Percentiles rank a stretch among this genome's conserved stretches.
Conservation (phyloP, 2,888 invertebrate species). For the Acronicta alni region DNA sequence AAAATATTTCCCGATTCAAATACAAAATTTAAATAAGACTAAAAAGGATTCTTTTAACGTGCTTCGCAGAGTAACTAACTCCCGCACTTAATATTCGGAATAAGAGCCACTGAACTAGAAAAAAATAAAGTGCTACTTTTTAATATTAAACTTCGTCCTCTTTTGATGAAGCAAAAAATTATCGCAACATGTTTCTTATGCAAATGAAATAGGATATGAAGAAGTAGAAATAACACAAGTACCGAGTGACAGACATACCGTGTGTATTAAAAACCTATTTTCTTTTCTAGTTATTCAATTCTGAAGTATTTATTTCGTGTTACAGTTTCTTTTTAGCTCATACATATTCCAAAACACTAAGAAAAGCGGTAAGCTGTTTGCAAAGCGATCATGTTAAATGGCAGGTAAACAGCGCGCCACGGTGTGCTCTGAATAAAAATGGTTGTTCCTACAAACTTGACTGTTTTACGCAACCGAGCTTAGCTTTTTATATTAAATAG, state of each 20-base stretch:
- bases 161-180: neutral
- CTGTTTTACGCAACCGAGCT: neutral
- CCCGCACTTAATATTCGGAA: constrained; percentile 11
- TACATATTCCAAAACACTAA: constrained; percentile 4
- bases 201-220: too few relatives aligned
- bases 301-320: too few relatives aligned
- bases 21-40: neutral
- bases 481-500: neutral
- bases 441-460: constrained; percentile 3
- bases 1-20: too few relatives aligned
- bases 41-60: neutral
- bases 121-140: constrained; percentile 11
- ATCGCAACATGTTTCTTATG: too few relatives aligned
- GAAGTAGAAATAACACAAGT: too few relatives aligned
- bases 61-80: neutral
- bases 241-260: too few relatives aligned
- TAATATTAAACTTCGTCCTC: constrained; percentile 24
- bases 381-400: constrained; percentile 15
- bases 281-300: too few relatives aligned
- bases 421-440: constrained; percentile 19
- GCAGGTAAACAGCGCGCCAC: constrained; percentile 17
- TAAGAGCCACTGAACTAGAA: constrained; percentile 17
- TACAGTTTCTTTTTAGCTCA: too few relatives aligned
- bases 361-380: constrained; percentile 13
- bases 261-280: too few relatives aligned